Conservation (phyloP, 37 sponge, comb jelly and placozoan species). For the Mnemiopsis leidyi region DNA sequence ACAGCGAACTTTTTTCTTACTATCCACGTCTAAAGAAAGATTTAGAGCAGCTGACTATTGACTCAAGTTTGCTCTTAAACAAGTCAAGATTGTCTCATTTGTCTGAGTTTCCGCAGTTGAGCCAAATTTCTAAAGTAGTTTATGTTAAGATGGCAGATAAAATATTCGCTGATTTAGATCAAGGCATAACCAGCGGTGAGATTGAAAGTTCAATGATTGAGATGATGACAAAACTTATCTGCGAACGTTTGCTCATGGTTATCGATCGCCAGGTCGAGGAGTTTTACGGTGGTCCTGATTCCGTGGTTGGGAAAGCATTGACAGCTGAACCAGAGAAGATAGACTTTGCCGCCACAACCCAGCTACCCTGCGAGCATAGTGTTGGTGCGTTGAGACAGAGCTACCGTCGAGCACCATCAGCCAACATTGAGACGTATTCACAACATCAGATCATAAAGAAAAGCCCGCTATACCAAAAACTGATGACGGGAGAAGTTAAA, state of each 20-base stretch:
- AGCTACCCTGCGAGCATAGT: conserved; percentile 17
- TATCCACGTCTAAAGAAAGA: not conserved
- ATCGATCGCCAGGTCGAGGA: conserved; percentile 21
- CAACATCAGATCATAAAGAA: not conserved
- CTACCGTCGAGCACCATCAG: not conserved
- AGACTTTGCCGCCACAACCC: not conserved
- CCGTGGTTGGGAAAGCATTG: not conserved
- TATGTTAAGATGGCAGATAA: not conserved
- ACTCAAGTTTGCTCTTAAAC: not conserved
- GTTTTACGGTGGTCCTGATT: conserved; percentile 1
- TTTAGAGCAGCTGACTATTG: not conserved
- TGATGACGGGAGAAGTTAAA: not conserved
- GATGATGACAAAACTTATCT: not conserved
- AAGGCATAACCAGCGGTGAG: not conserved
- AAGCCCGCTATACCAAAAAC: not conserved
- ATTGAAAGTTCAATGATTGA: not conserved
- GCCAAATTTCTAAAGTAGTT: not conserved
- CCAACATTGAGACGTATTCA: not conserved
- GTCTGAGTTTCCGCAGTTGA: not conserved
- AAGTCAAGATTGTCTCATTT: not conserved
- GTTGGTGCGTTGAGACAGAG: not conserved
- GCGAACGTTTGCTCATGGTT: not conserved
- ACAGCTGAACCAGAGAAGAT: not conserved
- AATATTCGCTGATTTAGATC: not conserved
- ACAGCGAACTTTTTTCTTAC: not conserved